Percentiles rank a stretch among this genome's conserved stretches.
phyloP scores from a whole-genome alignment of 2,888 invertebrate species.

The Eilema sororculum region DNA sequence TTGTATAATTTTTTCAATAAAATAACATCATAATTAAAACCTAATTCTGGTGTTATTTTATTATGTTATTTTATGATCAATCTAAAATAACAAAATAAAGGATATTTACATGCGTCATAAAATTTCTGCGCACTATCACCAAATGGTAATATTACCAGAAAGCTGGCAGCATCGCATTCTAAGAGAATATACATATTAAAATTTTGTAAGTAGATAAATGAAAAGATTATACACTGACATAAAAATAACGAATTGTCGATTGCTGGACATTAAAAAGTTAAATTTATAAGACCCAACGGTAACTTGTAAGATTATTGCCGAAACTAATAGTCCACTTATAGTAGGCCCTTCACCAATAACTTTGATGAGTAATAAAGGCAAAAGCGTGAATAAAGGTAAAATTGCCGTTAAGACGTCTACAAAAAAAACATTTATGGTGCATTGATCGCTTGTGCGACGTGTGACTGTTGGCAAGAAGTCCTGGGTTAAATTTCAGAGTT shows the following conservation, averaged over 20 bases:
- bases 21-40: no score
- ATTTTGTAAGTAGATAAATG: no score
- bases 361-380: conserved; percentile 40
- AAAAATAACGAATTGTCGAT: background rate
- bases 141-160: background rate
- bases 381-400: conserved; percentile 33
- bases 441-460: background rate
- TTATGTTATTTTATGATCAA: no score
- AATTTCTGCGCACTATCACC: background rate
- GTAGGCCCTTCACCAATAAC: conserved; percentile 49
- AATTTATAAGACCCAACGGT: conserved; percentile 28
- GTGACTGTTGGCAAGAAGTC: background rate
- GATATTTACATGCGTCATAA: background rate
- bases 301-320: conserved; percentile 33
- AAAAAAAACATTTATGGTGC: background rate
- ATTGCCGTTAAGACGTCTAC: conserved; percentile 13
- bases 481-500: background rate
- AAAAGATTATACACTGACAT: background rate
- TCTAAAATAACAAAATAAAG: no score
- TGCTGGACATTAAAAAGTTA: conserved; percentile 8
- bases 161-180: background rate
- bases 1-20: no score
- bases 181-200: no score
- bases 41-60: no score
- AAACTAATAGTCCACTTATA: conserved; percentile 41